Conservation (phyloP, 2,888 invertebrate genomes). For the Eudasyphora cyanicolor region DNA sequence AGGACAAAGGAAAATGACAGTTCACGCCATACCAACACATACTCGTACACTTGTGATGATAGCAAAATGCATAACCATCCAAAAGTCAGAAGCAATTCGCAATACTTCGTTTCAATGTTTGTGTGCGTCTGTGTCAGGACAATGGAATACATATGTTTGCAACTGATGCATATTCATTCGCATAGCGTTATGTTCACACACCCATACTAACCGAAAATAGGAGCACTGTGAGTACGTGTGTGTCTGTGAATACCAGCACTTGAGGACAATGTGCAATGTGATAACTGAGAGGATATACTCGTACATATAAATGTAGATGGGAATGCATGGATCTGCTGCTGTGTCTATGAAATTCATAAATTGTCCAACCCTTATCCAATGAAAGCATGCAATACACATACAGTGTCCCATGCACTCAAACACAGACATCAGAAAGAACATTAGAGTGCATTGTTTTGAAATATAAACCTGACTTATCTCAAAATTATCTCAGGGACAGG, state of each 20-base stretch:
- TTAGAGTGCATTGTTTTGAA: too few species aligned
- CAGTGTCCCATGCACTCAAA: neutral
- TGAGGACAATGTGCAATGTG: slow-evolving; percentile 11
- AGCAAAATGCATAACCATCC: neutral
- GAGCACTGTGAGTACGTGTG: too few species aligned
- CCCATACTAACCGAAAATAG: neutral
- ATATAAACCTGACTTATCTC: too few species aligned
- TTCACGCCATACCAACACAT: neutral
- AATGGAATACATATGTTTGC: neutral
- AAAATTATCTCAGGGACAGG: too few species aligned
- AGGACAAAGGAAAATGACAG: neutral
- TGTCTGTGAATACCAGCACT: slow-evolving; percentile 11
- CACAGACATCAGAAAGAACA: neutral
- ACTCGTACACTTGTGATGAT: neutral
- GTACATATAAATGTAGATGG: neutral
- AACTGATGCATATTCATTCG: neutral
- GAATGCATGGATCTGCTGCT: neutral
- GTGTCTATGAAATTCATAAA: slow-evolving; percentile 30
- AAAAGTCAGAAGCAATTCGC: neutral
- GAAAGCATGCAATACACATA: slow-evolving; percentile 47
- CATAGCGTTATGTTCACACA: neutral
- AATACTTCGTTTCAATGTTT: too few species aligned
- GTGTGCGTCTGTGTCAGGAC: neutral
- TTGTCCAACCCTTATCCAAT: slow-evolving; percentile 47
- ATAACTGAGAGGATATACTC: neutral